Percentiles rank a stretch among this genome's conserved stretches.
These are phyloP conservation scores for Nipponia nippon DNA, from an alignment of 2,113 vertebrate genomes.

Conservation along the genomic window DNA sequence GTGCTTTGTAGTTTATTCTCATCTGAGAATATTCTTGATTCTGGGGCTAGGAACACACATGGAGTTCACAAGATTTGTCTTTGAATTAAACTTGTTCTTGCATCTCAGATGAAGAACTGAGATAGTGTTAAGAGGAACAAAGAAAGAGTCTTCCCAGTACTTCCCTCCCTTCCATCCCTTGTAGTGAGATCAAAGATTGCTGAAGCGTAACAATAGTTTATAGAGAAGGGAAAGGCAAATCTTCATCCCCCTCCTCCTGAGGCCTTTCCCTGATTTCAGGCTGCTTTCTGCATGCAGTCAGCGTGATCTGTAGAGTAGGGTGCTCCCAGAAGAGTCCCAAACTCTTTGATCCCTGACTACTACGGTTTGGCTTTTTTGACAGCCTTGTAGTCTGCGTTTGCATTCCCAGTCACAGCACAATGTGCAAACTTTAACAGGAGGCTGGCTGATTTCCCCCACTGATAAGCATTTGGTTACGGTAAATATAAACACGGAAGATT, in stretches of 20 bases:
- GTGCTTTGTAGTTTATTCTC: neutral
- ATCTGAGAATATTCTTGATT: neutral
- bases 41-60: neutral
- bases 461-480: neutral
- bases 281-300: neutral
- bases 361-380: neutral
- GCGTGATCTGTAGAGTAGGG: neutral
- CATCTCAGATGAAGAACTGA: conserved; percentile 19
- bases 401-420: neutral
- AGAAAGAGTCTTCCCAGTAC: neutral
- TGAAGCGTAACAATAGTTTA: neutral
- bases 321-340: neutral
- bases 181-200: neutral
- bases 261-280: neutral
- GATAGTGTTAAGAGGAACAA: neutral
- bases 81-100: conserved; percentile 14
- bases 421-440: neutral
- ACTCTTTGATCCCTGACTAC: neutral
- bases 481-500: neutral
- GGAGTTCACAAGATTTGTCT: neutral
- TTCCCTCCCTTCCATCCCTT: neutral
- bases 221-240: neutral
- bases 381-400: fast-evolving
- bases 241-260: neutral
- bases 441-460: neutral